phyloP scores from a whole-genome alignment of 2,888 invertebrate species.

The Nyleta sp. region DNA sequence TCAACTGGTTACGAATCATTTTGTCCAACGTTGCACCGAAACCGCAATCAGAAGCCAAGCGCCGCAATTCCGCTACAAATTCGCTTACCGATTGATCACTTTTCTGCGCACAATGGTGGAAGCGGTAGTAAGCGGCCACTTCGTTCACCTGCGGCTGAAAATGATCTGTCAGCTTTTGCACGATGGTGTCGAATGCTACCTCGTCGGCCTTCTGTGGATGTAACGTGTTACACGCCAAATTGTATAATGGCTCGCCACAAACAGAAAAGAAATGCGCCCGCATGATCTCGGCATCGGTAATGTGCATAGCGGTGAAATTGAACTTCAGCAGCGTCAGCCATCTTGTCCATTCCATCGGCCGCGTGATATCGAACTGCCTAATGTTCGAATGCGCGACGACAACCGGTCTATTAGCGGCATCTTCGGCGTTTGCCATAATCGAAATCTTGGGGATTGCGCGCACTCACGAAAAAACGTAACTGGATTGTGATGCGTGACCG shows the following conservation, averaged over 20 bases:
- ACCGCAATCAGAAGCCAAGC: slow-evolving; percentile 9
- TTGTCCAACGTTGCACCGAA: neutral
- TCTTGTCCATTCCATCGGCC: neutral
- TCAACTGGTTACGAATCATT: slow-evolving; percentile 14
- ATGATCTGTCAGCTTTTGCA: neutral
- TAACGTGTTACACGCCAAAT: slow-evolving; percentile 3
- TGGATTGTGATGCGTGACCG: too few relatives aligned
- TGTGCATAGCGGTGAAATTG: slow-evolving; percentile 7
- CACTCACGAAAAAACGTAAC: too few relatives aligned
- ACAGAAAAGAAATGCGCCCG: slow-evolving; percentile 14
- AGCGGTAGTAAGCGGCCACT: slow-evolving; percentile 8
- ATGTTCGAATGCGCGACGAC: slow-evolving; percentile 1
- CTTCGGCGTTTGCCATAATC: neutral
- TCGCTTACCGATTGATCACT: neutral
- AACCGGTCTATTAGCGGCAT: neutral
- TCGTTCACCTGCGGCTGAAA: slow-evolving; percentile 16
- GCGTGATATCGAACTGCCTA: neutral
- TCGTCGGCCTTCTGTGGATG: neutral
- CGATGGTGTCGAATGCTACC: neutral
- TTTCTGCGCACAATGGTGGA: slow-evolving; percentile 11
- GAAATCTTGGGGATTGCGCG: too few relatives aligned
- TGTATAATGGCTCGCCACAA: slow-evolving; percentile 7
- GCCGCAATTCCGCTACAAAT: slow-evolving; percentile 14
- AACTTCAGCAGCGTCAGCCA: slow-evolving; percentile 1
- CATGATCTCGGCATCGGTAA: neutral